Conservation (phyloP, 2,888 invertebrate genomes). For the Apamea epomidion region DNA sequence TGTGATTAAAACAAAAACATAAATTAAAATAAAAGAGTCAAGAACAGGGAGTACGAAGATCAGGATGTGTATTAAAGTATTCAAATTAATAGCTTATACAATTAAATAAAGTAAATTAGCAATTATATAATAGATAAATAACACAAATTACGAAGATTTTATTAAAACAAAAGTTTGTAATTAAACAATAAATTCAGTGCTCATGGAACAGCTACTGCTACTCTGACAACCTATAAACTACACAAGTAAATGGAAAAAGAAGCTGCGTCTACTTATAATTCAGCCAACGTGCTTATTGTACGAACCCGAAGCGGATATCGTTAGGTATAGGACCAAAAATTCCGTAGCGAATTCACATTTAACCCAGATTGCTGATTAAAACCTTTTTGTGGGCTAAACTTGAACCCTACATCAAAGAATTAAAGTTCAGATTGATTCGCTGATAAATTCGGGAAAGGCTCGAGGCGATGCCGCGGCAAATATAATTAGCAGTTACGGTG, state of each 20-base stretch:
- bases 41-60: conserved; percentile 7
- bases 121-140: conserved; percentile 14
- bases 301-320: conserved; percentile 55
- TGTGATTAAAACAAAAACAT: conserved; percentile 14
- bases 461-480: conserved; percentile 78
- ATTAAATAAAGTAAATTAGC: conserved; percentile 28
- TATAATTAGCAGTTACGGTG: conserved; percentile 87
- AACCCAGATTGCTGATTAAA: conserved; percentile 73
- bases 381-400: conserved; percentile 47
- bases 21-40: conserved; percentile 28
- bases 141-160: conserved; percentile 7
- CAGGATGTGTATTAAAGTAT: conserved; percentile 22
- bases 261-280: conserved; percentile 22
- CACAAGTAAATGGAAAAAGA: conserved; percentile 7
- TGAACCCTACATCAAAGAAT: conserved; percentile 63
- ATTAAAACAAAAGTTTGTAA: conserved; percentile 34
- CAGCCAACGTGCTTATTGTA: conserved; percentile 60
- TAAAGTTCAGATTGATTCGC: conserved; percentile 68
- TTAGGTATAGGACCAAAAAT: conserved; percentile 59
- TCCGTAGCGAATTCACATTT: conserved; percentile 67
- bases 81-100: conserved; percentile 13
- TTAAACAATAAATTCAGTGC: conserved; percentile 10
- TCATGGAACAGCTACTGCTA: not conserved
- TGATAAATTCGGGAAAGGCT: conserved; percentile 72
- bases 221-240: conserved; percentile 1